phyloP scores from a whole-genome alignment of 2,797 vertebrate species.

The Coreius guichenoti region DNA sequence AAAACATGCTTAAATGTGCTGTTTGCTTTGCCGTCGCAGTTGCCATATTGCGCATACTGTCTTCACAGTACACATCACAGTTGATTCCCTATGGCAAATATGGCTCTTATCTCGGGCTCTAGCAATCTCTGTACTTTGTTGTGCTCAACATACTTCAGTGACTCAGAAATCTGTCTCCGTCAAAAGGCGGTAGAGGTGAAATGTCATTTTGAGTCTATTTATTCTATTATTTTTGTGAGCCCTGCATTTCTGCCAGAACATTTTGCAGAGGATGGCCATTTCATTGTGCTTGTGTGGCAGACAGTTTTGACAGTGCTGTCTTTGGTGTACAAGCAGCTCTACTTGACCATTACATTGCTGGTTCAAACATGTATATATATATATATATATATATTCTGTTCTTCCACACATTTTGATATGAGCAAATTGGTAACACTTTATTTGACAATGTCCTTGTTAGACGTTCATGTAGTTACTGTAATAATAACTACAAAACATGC shows the following conservation, averaged over 20 bases:
- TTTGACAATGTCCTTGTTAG: too few relatives aligned
- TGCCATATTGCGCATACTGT: slow-evolving; percentile 56
- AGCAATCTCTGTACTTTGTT: slow-evolving; percentile 36
- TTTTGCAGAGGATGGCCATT: slow-evolving; percentile 38
- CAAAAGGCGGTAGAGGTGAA: slow-evolving; percentile 43
- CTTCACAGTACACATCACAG: slow-evolving; percentile 57
- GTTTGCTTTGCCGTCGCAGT: slow-evolving; percentile 34
- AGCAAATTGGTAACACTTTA: background rate
- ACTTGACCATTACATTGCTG: slow-evolving; percentile 3
- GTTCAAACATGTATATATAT: background rate
- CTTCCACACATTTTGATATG: slow-evolving; percentile 22
- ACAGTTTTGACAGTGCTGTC: slow-evolving; percentile 42
- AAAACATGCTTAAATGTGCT: slow-evolving; percentile 52
- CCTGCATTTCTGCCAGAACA: slow-evolving; percentile 31
- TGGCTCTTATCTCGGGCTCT: slow-evolving; percentile 37
- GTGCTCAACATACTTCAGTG: slow-evolving; percentile 30
- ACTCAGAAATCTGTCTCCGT: slow-evolving; percentile 45
- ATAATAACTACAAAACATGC: too few relatives aligned
- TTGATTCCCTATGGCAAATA: slow-evolving; percentile 49
- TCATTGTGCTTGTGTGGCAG: slow-evolving; percentile 41
- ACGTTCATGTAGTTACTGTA: too few relatives aligned
- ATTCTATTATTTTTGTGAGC: slow-evolving; percentile 47
- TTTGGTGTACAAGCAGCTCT: slow-evolving; percentile 29
- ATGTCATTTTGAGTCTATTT: slow-evolving; percentile 50
- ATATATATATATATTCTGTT: background rate